phyloP scores from a whole-genome alignment of 1,140 invertebrate genomes.

The Dicyema japonicum region DNA sequence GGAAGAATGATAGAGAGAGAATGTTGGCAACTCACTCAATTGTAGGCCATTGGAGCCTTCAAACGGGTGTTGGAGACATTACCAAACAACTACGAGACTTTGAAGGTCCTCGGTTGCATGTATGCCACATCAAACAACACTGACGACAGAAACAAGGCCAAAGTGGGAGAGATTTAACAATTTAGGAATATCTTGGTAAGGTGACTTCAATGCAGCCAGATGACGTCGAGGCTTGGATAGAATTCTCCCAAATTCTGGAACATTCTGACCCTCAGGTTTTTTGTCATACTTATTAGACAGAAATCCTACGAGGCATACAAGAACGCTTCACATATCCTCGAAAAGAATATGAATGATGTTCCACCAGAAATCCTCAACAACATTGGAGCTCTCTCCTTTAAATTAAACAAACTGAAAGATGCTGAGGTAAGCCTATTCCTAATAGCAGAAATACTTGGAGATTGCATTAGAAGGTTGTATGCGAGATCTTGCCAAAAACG shows the following conservation, averaged over 20 bases:
- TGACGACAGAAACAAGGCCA: slow-evolving; percentile 59
- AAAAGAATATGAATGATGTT: slow-evolving; percentile 66
- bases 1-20: slow-evolving; percentile 75
- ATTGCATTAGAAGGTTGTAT: neutral
- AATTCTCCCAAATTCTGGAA: slow-evolving; percentile 80
- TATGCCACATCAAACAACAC: slow-evolving; percentile 57
- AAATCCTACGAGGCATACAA: slow-evolving; percentile 30
- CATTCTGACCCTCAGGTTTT: slow-evolving; percentile 45
- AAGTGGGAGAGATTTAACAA: slow-evolving; percentile 17
- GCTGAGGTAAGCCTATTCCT: slow-evolving; percentile 11
- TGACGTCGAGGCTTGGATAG: slow-evolving; percentile 94
- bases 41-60: slow-evolving; percentile 71
- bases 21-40: slow-evolving; percentile 22
- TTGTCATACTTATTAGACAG: slow-evolving; percentile 3
- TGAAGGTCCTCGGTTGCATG: slow-evolving; percentile 85
- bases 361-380: slow-evolving; percentile 93
- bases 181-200: slow-evolving; percentile 22
- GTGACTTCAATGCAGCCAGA: slow-evolving; percentile 83
- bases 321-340: slow-evolving; percentile 59
- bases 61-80: slow-evolving; percentile 87
- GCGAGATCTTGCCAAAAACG: slow-evolving; percentile 27
- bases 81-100: slow-evolving; percentile 88
- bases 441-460: slow-evolving; percentile 1
- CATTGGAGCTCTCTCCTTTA: slow-evolving; percentile 62
- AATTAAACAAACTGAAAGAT: slow-evolving; percentile 18